Conservation (phyloP, 2,113 vertebrate genomes). For the Oceanites oceanicus region DNA sequence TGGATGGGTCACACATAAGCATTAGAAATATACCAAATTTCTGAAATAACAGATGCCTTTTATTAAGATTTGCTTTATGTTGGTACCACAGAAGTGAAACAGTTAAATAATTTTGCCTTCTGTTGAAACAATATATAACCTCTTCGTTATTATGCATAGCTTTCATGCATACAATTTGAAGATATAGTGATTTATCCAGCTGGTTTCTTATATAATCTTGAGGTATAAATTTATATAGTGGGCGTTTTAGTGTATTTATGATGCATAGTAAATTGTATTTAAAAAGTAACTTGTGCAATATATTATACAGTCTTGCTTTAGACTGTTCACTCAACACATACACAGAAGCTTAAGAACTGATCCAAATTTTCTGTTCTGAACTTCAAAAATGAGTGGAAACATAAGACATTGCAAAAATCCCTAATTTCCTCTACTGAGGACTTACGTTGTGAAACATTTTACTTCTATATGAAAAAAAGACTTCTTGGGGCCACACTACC, state of each 20-base stretch:
- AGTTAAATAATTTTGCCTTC: slow-evolving; percentile 37
- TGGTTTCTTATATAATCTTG: slow-evolving; percentile 52
- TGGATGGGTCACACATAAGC: not conserved
- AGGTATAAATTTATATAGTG: slow-evolving; percentile 43
- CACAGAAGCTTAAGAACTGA: not conserved
- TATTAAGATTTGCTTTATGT: not conserved
- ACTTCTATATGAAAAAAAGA: not conserved
- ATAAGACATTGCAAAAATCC: not conserved
- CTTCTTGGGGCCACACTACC: not conserved
- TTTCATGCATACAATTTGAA: slow-evolving; percentile 26
- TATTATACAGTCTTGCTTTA: slow-evolving; percentile 9
- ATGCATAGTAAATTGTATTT: slow-evolving; percentile 50
- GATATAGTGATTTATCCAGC: slow-evolving; percentile 46
- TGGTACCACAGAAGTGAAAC: not conserved
- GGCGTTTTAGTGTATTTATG: slow-evolving; percentile 50
- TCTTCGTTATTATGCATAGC: slow-evolving; percentile 17
- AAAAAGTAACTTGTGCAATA: slow-evolving; percentile 39
- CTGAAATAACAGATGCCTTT: not conserved
- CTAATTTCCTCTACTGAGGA: not conserved
- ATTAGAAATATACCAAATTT: not conserved
- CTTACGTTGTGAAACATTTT: not conserved
- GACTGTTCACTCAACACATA: not conserved
- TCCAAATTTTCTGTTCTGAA: slow-evolving; percentile 21
- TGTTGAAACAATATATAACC: slow-evolving; percentile 36
- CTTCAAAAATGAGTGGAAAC: not conserved